Base-by-base conservation (phyloP, 2,113 vertebrate genomes). In the Eleginops maclovinus region DNA sequence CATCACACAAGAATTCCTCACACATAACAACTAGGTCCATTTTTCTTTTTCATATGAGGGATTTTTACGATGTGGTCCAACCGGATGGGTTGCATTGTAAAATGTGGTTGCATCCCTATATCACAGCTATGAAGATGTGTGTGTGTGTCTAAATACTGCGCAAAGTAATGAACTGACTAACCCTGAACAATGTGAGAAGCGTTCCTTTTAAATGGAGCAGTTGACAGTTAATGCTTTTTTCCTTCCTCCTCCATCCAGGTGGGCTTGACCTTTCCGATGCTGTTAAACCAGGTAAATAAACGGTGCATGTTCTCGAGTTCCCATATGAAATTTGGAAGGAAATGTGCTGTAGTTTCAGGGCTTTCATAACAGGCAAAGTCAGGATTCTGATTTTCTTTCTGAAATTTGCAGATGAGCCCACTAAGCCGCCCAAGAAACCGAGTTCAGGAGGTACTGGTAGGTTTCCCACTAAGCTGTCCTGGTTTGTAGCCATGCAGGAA, bases 221-320 rank as follows among this genome's bases (percentile, higher is more conserved):
- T n/a, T 21, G n/a, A n/a, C 49, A 55, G 9, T 24, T 36, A 36
- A 36, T 36, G 31, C 31, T 36, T 36, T 36, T 43, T 36, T 43
- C 6, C 36, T 21, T 41, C 36, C 12, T 21, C n/a, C 24, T 21
- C 28, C 41, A 40, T 40, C 0, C 46, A 84, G 81, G 0, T 64
- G 71, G 4, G 1, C 14, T 87, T 0, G 17, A 75, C 71, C 78
- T 87, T 2, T 9, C 0, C 0, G 82, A 84, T 54, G 85, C 75
- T 2, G 28, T 87, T 10, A 66, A 22, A 72, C 44, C 64, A 83
- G 81, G 85, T 87, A 73, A 73, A 59, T 13, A 46, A 10, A 9
- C 43, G n/a, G 19, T 15, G 53, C 22, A 24, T n/a, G n/a, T n/a
- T n/a, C n/a, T n/a, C n/a, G n/a, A n/a, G n/a, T n/a, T n/a, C n/a